A percentile compares a stretch with the other conserved stretches of the same genome.
Conservation (phyloP, 2,888 invertebrate species). For the Alviniconcha strummeri region DNA sequence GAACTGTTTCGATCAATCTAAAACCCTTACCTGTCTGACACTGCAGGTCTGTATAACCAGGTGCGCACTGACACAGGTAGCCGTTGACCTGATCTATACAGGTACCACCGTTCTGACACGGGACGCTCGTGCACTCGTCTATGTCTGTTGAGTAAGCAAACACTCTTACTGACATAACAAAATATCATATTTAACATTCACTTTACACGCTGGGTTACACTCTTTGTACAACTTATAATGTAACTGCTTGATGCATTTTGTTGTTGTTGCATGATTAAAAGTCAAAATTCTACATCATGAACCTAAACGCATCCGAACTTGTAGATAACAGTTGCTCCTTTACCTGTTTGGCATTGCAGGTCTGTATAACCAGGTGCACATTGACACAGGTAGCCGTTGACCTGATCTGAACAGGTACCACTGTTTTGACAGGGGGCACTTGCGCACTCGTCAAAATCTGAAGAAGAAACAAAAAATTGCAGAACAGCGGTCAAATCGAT, state of each 20-base stretch:
- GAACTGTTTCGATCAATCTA: no score
- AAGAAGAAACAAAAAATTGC: not conserved
- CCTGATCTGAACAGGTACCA: slow-evolving; percentile 8
- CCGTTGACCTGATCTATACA: not conserved
- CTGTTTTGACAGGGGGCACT: slow-evolving; percentile 16
- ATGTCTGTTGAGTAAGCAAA: not conserved
- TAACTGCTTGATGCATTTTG: no score
- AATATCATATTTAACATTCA: not conserved
- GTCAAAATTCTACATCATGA: no score
- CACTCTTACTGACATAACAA: not conserved
- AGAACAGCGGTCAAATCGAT: no score
- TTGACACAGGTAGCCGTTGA: slow-evolving; percentile 27
- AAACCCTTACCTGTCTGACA: no score
- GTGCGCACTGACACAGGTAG: no score
- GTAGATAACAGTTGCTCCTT: not conserved
- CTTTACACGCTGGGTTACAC: no score
- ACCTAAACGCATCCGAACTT: no score
- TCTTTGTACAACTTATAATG: no score
- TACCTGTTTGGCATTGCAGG: not conserved
- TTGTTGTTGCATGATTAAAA: no score
- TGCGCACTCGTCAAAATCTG: slow-evolving; percentile 3
- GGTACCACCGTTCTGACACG: slow-evolving; percentile 8
- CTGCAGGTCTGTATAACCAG: no score
- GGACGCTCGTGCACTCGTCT: not conserved
- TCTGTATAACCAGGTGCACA: slow-evolving; percentile 2